These are phyloP conservation scores for Drosophila setifemur DNA, from an alignment of 1,140 invertebrate genomes.

Conservation along the genomic window DNA sequence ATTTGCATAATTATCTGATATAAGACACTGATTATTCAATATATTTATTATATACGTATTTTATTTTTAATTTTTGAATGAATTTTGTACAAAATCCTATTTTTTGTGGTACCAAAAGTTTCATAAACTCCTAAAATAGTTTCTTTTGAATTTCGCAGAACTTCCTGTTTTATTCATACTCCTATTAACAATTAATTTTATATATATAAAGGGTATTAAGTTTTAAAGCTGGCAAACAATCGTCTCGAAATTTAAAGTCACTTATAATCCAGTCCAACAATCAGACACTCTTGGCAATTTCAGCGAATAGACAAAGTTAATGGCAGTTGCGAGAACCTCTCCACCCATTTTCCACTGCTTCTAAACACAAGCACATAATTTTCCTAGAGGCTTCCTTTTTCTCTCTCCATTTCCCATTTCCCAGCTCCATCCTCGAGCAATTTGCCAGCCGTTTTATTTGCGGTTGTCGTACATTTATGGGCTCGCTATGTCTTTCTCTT, in stretches of 20 bases:
- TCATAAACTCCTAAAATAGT: too few species aligned
- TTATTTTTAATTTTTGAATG: too few species aligned
- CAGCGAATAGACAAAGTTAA: conserved; percentile 47
- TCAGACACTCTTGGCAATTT: conserved; percentile 19
- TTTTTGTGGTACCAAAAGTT: too few species aligned
- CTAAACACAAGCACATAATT: conserved; percentile 66
- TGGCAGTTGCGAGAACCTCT: conserved; percentile 36
- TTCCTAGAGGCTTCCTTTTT: conserved; percentile 2
- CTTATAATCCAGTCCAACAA: conserved; percentile 27
- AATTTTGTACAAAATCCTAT: too few species aligned
- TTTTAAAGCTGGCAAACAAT: neutral
- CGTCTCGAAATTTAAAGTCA: conserved; percentile 4
- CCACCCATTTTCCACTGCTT: neutral
- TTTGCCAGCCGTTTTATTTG: conserved; percentile 78
- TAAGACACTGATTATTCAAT: too few species aligned
- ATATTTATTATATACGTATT: too few species aligned
- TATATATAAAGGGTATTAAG: too few species aligned
- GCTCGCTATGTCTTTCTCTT: neutral
- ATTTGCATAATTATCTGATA: too few species aligned
- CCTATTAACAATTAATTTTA: too few species aligned
- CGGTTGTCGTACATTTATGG: conserved; percentile 75
- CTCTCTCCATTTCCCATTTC: neutral
- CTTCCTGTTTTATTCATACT: too few species aligned
- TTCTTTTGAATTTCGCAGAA: too few species aligned
- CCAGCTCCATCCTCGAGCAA: conserved; percentile 44